These are phyloP conservation scores for Corbicula japonica DNA, from an alignment of 2,888 invertebrate species.

Conservation along the genomic window DNA sequence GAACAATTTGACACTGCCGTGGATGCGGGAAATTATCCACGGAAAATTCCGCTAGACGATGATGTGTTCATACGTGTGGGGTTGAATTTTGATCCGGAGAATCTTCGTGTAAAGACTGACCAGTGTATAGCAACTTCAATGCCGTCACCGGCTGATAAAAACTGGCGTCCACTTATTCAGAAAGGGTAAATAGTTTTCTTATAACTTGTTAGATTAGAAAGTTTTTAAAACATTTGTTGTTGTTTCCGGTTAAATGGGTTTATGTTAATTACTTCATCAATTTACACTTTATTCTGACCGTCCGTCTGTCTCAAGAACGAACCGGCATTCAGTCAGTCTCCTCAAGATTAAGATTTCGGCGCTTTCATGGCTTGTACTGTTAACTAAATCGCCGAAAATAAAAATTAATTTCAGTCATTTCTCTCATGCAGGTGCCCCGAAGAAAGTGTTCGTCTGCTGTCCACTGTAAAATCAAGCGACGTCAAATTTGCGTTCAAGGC, in stretches of 20 bases:
- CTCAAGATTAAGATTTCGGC: no score
- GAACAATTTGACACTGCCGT: constrained; percentile 37
- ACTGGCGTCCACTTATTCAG: constrained; percentile 61
- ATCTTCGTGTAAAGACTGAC: constrained; percentile 50
- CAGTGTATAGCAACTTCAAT: constrained; percentile 67
- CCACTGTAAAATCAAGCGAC: constrained; percentile 40
- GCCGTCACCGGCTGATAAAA: constrained; percentile 58
- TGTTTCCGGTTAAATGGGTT: no score
- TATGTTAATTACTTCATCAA: no score
- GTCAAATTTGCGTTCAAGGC: constrained; percentile 64
- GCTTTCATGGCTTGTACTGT: no score
- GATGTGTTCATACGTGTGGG: constrained; percentile 60
- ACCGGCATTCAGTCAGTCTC: no score
- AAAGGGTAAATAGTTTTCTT: constrained; percentile 53
- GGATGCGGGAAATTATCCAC: constrained; percentile 34
- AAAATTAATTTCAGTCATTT: neutral
- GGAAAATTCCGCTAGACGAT: constrained; percentile 56
- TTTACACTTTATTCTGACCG: no score
- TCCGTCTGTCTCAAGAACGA: no score
- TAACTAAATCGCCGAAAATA: no score
- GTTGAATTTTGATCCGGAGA: constrained; percentile 38
- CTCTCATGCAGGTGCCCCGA: constrained; percentile 60
- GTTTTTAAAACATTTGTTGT: no score
- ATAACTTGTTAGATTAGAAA: no score
- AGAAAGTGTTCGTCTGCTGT: constrained; percentile 47